Base-by-base conservation (phyloP, 2,113 vertebrate genomes). In the Daphoenositta chrysoptera region DNA sequence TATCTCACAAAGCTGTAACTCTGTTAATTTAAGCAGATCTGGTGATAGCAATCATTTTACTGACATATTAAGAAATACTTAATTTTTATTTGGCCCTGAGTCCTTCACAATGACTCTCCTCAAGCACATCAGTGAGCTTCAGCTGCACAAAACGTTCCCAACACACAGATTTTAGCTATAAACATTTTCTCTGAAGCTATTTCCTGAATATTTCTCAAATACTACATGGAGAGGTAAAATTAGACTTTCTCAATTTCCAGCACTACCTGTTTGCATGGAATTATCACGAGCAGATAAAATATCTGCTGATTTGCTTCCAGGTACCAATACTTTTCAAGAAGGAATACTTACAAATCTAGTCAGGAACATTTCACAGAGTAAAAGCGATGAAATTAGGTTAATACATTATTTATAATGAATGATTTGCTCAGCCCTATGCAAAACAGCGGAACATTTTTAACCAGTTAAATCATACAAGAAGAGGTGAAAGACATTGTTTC, bases 351-450 rank as follows among this genome's bases (percentile, higher is more conserved):
- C 19, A 73, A 64, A 80, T 73, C 71, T 83, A 47, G 33, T 54
- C 68, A 78, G 79, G 79, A 91, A 23, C 39, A 21, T 60, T 92
- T 81, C 63, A 47, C 39, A 51, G 71, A 63, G 71, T 13, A 44
- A 47, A 90, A 96, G 76, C 10, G 39, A 30, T 37, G 58, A 93
- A 88, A 95, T 92, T 63, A 56, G 56, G 64, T 90, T 71, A 95
- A 92, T 96, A 15, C 64, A 87, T 94, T 81, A 94, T 92, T 95
- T 91, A 96, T 68, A 76, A 78, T 77, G 85, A 92, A 37, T 48
- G 54, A 92, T 83, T 86, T 95, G 23, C 71, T 93, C 63, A 39
- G 82, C 50, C 60, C 82, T 27, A 0, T 80, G 82, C 71, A 68
- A 89, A 93, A 31, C 0, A 73, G 66, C n/a, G 64, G 75, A 95